phyloP scores from a whole-genome alignment of 2,113 vertebrate species.

The Dipodomys merriami region DNA sequence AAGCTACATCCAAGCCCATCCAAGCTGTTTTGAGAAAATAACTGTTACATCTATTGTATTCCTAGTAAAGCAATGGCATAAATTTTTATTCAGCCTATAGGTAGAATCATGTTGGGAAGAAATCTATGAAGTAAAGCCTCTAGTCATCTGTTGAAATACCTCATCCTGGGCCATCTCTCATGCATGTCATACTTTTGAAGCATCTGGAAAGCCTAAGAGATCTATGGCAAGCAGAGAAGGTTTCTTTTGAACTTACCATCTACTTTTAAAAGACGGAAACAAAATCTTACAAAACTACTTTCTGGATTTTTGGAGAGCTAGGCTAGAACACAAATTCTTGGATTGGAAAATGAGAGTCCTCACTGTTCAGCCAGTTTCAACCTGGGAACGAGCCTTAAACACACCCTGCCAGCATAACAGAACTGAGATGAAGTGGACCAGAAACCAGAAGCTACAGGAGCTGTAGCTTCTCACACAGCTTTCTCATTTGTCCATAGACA shows the following conservation, averaged over 20 bases:
- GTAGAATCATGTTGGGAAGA: neutral
- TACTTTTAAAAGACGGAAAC: neutral
- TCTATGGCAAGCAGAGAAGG: neutral
- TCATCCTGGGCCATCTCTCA: neutral
- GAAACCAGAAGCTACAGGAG: neutral
- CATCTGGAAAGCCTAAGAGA: constrained; percentile 27
- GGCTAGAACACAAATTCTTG: neutral
- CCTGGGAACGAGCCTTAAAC: neutral
- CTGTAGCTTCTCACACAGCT: neutral
- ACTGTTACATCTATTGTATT: neutral
- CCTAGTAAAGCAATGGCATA: neutral
- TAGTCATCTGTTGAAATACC: neutral
- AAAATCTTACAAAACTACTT: neutral
- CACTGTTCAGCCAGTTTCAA: neutral
- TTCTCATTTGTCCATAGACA: neutral
- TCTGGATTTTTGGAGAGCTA: neutral
- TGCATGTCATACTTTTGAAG: neutral
- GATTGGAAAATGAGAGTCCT: neutral
- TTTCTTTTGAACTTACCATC: neutral
- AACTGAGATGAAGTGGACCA: neutral
- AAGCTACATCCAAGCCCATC: too few species aligned
- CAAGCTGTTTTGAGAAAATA: constrained; percentile 42
- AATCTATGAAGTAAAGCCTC: neutral
- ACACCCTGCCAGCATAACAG: neutral
- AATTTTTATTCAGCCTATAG: constrained; percentile 23